These are phyloP conservation scores for Megaleporinus macrocephalus DNA, from an alignment of 2,113 vertebrate species.

Conservation along the genomic window DNA sequence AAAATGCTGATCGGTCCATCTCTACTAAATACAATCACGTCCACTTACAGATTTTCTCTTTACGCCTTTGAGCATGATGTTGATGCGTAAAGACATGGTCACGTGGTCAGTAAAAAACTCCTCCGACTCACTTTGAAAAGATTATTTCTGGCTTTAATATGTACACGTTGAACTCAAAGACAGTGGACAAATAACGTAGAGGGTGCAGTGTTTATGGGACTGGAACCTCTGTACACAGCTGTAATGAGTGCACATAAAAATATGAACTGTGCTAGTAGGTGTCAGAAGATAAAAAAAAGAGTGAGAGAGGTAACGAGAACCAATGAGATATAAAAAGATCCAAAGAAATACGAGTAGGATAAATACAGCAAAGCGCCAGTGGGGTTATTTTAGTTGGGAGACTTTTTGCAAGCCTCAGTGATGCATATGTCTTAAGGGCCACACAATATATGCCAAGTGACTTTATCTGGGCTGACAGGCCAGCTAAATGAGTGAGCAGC, in stretches of 20 bases:
- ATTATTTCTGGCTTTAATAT: not conserved
- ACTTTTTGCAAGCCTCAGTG: slow-evolving; percentile 1
- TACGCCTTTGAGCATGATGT: too few species aligned
- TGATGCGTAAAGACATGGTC: too few species aligned
- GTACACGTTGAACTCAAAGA: not conserved
- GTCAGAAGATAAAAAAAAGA: not conserved
- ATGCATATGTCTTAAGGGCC: slow-evolving; percentile 24
- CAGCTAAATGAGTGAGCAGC: slow-evolving; percentile 13
- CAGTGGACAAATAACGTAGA: not conserved
- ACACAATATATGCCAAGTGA: slow-evolving; percentile 8
- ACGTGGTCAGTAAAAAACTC: too few species aligned
- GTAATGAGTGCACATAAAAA: not conserved
- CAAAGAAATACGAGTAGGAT: not conserved
- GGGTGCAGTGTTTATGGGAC: not conserved
- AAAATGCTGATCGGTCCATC: too few species aligned
- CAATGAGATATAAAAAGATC: not conserved
- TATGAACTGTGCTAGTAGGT: too few species aligned
- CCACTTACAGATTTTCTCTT: too few species aligned
- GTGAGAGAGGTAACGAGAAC: not conserved
- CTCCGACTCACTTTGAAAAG: too few species aligned
- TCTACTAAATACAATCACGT: too few species aligned
- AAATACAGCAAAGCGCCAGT: not conserved
- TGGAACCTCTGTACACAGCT: not conserved
- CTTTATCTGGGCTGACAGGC: slow-evolving; percentile 19
- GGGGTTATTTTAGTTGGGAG: not conserved